Percentiles rank a stretch among this genome's conserved stretches.
These are phyloP conservation scores for Ethmia dodecea DNA, from an alignment of 2,888 invertebrate genomes.

Conservation along the genomic window DNA sequence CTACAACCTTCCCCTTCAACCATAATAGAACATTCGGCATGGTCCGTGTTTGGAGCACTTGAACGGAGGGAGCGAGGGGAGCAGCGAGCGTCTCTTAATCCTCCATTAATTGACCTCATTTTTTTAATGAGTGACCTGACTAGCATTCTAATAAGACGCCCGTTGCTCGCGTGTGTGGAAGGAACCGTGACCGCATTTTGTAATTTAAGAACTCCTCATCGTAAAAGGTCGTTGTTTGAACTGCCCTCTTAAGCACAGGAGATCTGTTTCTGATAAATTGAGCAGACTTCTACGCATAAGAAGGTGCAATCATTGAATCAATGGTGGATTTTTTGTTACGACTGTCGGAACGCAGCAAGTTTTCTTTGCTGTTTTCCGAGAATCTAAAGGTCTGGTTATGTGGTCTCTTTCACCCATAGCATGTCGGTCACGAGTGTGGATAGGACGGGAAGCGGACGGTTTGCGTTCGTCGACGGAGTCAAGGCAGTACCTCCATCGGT, in stretches of 20 bases:
- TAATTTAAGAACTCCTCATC: too few relatives aligned
- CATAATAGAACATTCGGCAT: conserved; percentile 70
- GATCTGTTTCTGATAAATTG: too few relatives aligned
- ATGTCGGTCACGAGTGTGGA: conserved; percentile 4
- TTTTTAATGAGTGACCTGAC: conserved; percentile 49
- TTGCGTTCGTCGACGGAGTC: conserved; percentile 49
- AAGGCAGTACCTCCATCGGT: conserved; percentile 95
- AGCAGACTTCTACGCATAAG: too few relatives aligned
- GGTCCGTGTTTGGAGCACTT: conserved; percentile 66
- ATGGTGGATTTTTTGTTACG: too few relatives aligned
- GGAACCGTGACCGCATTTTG: conserved; percentile 35
- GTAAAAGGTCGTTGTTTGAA: too few relatives aligned
- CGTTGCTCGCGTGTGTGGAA: conserved; percentile 35
- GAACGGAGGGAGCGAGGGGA: conserved; percentile 40
- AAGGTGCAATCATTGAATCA: too few relatives aligned
- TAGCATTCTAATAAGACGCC: conserved; percentile 43
- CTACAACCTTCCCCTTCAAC: conserved; percentile 75
- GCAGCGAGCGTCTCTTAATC: conserved; percentile 66
- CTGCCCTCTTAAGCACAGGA: too few relatives aligned
- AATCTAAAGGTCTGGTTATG: too few relatives aligned
- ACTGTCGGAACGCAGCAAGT: too few relatives aligned
- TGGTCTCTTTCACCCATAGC: too few relatives aligned
- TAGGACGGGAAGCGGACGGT: conserved; percentile 16
- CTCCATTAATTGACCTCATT: conserved; percentile 70
- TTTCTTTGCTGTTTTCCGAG: too few relatives aligned